phyloP scores from a whole-genome alignment of 2,797 vertebrate genomes.

The Xiphophorus birchmanni region DNA sequence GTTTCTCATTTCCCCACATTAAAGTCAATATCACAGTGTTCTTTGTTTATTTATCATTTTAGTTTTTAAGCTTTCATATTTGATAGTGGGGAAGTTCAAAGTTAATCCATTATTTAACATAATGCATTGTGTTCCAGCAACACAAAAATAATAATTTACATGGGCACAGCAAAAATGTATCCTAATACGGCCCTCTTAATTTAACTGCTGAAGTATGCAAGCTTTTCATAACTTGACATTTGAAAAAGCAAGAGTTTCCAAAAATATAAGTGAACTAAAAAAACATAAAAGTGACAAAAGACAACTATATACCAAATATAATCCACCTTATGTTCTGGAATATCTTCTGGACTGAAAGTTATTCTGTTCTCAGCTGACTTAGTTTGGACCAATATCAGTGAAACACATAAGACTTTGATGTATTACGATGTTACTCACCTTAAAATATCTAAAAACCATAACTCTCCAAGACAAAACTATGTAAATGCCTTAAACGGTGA shows the following conservation, averaged over 20 bases:
- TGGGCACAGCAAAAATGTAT: slow-evolving; percentile 17
- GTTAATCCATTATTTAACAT: neutral
- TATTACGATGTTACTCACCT: neutral
- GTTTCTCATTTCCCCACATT: slow-evolving; percentile 90
- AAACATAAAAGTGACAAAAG: neutral
- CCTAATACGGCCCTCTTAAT: slow-evolving; percentile 4
- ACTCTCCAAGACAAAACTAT: neutral
- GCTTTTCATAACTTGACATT: neutral
- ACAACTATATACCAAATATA: neutral
- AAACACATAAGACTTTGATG: neutral
- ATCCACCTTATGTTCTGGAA: neutral
- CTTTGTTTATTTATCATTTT: slow-evolving; percentile 44
- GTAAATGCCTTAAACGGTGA: neutral
- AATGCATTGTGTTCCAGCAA: slow-evolving; percentile 26
- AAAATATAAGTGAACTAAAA: neutral
- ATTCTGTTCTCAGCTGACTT: neutral
- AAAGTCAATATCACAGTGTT: slow-evolving; percentile 88
- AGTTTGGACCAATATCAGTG: neutral
- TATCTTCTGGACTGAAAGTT: neutral
- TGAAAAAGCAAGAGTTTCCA: neutral
- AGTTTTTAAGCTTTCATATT: neutral
- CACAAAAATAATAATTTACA: slow-evolving; percentile 42
- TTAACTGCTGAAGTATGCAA: neutral
- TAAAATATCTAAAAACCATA: neutral
- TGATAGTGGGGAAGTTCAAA: neutral